These are phyloP conservation scores for Thera britannica DNA, from an alignment of 2,888 invertebrate genomes.

Conservation along the genomic window DNA sequence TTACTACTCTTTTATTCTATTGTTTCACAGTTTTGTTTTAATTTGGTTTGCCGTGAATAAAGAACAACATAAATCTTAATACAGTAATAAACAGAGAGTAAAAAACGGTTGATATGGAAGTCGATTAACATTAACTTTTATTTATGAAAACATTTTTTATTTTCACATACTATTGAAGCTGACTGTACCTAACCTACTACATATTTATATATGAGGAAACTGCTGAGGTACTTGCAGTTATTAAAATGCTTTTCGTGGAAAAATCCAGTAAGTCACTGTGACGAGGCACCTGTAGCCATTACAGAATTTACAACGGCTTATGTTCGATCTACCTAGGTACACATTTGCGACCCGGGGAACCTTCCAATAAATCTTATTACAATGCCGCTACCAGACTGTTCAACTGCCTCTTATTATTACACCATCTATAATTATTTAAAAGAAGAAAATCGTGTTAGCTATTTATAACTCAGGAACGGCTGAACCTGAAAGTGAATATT, in stretches of 20 bases:
- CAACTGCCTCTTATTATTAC: constrained; percentile 37
- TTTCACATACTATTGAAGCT: too few relatives aligned
- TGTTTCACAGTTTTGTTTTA: too few relatives aligned
- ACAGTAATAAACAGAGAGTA: too few relatives aligned
- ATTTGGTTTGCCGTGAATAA: too few relatives aligned
- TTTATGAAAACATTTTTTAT: too few relatives aligned
- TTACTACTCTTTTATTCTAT: too few relatives aligned
- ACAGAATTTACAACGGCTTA: constrained; percentile 41
- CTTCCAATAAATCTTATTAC: constrained; percentile 43
- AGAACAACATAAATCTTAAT: too few relatives aligned
- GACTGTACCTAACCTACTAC: neutral
- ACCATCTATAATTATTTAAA: constrained; percentile 31
- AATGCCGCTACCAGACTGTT: constrained; percentile 37
- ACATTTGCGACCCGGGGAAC: constrained; percentile 40
- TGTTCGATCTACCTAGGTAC: constrained; percentile 33
- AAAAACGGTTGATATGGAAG: too few relatives aligned
- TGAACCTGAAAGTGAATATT: too few relatives aligned
- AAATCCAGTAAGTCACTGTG: constrained; percentile 35
- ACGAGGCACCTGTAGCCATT: constrained; percentile 38
- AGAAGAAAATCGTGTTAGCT: too few relatives aligned
- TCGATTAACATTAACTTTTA: too few relatives aligned
- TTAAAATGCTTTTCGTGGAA: constrained; percentile 23
- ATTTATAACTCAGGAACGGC: too few relatives aligned
- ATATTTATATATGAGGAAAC: constrained; percentile 9
- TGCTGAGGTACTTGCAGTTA: constrained; percentile 9